phyloP scores from a whole-genome alignment of 2,113 vertebrate species.

The Paracyprichromis sp. region DNA sequence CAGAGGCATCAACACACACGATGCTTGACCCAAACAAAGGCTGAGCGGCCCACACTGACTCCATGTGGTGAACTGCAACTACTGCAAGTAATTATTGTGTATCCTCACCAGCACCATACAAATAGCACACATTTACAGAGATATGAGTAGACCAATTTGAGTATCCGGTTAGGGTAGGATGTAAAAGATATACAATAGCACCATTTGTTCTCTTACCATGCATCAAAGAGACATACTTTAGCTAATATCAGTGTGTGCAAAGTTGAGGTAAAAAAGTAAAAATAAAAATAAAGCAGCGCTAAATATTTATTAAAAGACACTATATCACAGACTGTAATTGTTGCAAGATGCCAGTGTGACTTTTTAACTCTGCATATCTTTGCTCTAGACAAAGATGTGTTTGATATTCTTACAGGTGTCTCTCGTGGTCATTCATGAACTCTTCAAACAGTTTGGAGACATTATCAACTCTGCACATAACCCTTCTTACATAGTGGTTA shows the following conservation, averaged over 20 bases:
- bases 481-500: neutral
- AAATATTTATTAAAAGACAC: neutral
- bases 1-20: neutral
- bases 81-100: neutral
- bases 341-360: neutral
- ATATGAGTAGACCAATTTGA: neutral
- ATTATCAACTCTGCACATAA: neutral
- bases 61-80: constrained; percentile 29
- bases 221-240: neutral
- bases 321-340: neutral
- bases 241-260: neutral
- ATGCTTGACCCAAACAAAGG: neutral
- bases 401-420: neutral
- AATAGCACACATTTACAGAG: neutral
- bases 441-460: neutral
- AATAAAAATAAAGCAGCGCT: neutral
- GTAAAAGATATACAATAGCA: neutral
- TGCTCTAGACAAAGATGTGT: neutral
- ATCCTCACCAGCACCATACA: neutral
- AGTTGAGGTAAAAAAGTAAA: neutral
- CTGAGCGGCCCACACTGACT: constrained; percentile 18
- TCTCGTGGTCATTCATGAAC: neutral
- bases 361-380: neutral
- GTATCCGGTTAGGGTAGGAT: neutral
- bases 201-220: neutral